These are phyloP conservation scores for Alligator mississippiensis DNA, from an alignment of 2,113 vertebrate genomes.

Conservation along the genomic window DNA sequence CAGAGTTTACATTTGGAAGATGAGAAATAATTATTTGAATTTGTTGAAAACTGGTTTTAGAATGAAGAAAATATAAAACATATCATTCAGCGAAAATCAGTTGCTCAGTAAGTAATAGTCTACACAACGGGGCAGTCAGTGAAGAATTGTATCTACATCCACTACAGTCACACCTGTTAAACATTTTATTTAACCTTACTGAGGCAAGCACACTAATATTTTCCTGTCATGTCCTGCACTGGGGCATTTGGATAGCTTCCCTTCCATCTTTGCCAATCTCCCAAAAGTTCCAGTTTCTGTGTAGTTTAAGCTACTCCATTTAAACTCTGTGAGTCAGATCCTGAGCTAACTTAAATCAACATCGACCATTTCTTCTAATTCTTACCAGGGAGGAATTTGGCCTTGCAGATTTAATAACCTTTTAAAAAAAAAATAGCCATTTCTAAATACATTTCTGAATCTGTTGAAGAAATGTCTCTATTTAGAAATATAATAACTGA, in stretches of 20 bases:
- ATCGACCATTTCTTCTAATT: neutral
- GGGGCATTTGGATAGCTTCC: neutral
- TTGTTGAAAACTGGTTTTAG: slow-evolving; percentile 56
- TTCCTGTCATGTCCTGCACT: neutral
- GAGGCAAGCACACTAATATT: neutral
- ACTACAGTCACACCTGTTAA: slow-evolving; percentile 44
- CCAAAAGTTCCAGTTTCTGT: neutral
- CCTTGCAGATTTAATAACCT: neutral
- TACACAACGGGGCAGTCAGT: slow-evolving; percentile 41
- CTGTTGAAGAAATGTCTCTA: neutral
- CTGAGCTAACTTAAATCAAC: neutral
- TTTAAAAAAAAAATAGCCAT: neutral
- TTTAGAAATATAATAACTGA: neutral
- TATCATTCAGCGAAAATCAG: slow-evolving; percentile 35
- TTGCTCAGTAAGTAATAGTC: slow-evolving; percentile 58
- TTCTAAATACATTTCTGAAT: neutral
- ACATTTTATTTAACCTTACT: slow-evolving; percentile 30
- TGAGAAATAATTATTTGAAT: slow-evolving; percentile 9
- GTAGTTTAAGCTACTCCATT: neutral
- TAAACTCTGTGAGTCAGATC: neutral
- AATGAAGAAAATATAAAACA: slow-evolving; percentile 10
- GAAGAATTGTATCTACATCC: slow-evolving; percentile 54
- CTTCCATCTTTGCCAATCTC: neutral
- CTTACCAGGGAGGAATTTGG: neutral
- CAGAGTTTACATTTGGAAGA: slow-evolving; percentile 26